Base-by-base conservation (phyloP, 2,113 vertebrate species). In the Elaphurus davidianus region DNA sequence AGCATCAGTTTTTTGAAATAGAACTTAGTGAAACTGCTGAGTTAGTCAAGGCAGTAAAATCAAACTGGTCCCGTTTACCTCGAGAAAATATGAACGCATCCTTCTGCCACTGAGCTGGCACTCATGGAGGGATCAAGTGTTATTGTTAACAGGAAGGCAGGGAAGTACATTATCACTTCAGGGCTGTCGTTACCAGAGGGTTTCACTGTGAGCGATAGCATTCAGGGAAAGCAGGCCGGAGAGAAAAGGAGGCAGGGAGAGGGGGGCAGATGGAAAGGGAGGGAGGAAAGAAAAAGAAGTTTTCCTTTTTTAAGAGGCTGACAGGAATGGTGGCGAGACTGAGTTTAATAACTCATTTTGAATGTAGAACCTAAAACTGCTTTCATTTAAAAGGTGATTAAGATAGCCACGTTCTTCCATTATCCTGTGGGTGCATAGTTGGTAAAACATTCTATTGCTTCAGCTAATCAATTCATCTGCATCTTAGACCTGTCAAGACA, bases 71-170 rank as follows among this genome's bases (percentile, higher is more conserved):
- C 90, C 40, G 98, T 99, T 98, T 99, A 98, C 97, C 71, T 98
- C 86, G 92, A 97, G 97, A 98, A 99, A 98, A 98, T 98, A 93
- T 62, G 93, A 98, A 98, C 98, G 96, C 94, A 93, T 98, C 91
- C 87, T 98, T 98, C 98, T 99, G 98, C 96, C 98, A 95, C 91
- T 55, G 98, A 98, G 97, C 98, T 98, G 98, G 98, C 98, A 98
- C 92, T 76, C 79, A 0, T 94, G 98, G 98, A 30, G 84, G 98
- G 98, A 99, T 98, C 98, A 98, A 99, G 98, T 98, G 98, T 96
- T 98, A 54, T 98, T 98, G 96, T 98, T 99, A 98, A 98, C 85
- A 27, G 98, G 98, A 98, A 98, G 98, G 97, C n/a, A 47, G 92
- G 98, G 90, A 98, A 98, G 90, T 98, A 95, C 96, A 98, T 99